Base-by-base conservation (phyloP, 2,888 invertebrate species). In the Acronicta alni region DNA sequence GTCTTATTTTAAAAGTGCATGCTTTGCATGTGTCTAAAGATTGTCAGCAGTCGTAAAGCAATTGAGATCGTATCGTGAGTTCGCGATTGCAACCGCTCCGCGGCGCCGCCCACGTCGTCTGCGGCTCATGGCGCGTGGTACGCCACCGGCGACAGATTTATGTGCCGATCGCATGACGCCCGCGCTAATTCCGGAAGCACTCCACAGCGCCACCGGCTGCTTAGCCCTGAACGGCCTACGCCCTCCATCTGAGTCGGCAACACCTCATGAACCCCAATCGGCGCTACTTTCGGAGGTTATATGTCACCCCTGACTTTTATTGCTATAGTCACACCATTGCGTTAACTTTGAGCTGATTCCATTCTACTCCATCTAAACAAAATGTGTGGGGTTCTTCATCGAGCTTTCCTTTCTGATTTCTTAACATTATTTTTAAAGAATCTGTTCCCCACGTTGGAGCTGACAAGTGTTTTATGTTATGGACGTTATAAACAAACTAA, bases 131-230 rank as follows among this genome's bases (percentile, higher is more conserved):
- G 75, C 73, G 77, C 75, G 72, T 66, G 66, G 67, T 72, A 72
- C 71, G 75, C 62, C 72, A 74, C 79, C 75, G 83, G 78, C 82
- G 89, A 89, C 85, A 87, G 87, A 91, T 92, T 91, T 90, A 92
- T 90, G 86, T 67, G 77, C 64, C 74, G 83, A 89, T 92, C 81
- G 87, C 89, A 88, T 89, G 88, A 82, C 84, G 85, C 80, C 77
- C 72, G 80, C 81, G 75, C 83, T 84, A 85, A 87, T 86, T 88
- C 88, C 82, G 85, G 85, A 88, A 88, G 78, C 83, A 81, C 80
- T 88, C 83, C 72, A 81, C 79, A 80, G 67, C 75, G 70, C 77
- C 75, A 74, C 75, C 72, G 67, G 69, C 79, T 74, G 65, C 71
- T 70, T 67, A 64, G 55, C 70, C 82, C 75, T 77, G 72, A 77